Conservation (phyloP, 2,797 vertebrate species). For the Spondyliosoma cantharus region DNA sequence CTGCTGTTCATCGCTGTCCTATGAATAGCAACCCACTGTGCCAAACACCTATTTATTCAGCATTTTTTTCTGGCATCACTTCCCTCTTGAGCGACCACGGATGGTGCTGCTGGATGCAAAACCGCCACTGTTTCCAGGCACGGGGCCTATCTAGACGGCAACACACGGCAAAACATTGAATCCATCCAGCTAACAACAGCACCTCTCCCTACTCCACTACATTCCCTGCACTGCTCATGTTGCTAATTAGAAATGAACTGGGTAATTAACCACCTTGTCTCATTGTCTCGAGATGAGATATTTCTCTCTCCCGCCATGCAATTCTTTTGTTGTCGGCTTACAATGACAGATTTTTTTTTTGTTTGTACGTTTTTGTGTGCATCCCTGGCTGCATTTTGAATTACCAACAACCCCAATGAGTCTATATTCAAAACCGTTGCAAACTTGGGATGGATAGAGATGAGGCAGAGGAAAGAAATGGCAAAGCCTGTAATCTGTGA, state of each 20-base stretch:
- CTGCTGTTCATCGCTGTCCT: constrained; percentile 32
- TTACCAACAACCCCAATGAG: constrained; percentile 61
- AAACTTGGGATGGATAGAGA: constrained; percentile 43
- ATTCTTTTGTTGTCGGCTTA: constrained; percentile 59
- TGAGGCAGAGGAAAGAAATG: constrained; percentile 38
- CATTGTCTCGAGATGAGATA: constrained; percentile 69
- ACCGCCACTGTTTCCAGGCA: constrained; percentile 65
- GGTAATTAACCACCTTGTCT: constrained; percentile 76
- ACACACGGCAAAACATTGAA: constrained; percentile 60
- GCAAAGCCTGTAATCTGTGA: constrained; percentile 33
- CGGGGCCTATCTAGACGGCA: constrained; percentile 72
- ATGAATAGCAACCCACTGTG: constrained; percentile 42
- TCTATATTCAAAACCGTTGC: constrained; percentile 46
- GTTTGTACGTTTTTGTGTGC: constrained; percentile 22
- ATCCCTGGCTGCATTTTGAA: constrained; percentile 56
- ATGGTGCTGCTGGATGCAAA: constrained; percentile 63
- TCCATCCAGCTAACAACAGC: constrained; percentile 70
- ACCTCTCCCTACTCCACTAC: constrained; percentile 52
- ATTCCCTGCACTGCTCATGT: constrained; percentile 62
- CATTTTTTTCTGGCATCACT: constrained; percentile 58
- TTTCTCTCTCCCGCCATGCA: constrained; percentile 52
- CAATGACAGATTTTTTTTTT: constrained; percentile 48
- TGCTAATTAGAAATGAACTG: constrained; percentile 79
- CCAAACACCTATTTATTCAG: constrained; percentile 68
- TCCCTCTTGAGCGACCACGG: constrained; percentile 50